Evolutionary conservation across 1,140 invertebrate species (phyloP), one percentile per base, ranked within the genome.

Genomic region (Paramacrobiotus metropolitanus): DNA sequence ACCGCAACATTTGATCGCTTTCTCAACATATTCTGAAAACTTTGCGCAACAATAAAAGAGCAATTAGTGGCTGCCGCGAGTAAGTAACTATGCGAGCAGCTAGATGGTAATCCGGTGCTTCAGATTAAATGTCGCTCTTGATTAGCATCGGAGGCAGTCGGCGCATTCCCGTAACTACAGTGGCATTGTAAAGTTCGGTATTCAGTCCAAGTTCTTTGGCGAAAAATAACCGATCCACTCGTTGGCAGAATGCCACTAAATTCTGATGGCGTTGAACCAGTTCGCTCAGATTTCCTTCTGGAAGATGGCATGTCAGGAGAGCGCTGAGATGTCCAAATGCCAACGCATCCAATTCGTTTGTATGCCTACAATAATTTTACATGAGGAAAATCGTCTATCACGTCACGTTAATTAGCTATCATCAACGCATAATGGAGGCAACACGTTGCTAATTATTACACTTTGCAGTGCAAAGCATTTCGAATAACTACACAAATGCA

Each of bases 291-390:
- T 78, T 76, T 67, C 80, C 83, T 62, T 82, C 82, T 0, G 87
- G 86, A 2, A 94, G 74, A 1, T 79, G 77, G 20, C 85, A 91
- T 4, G 89, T 92, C 20, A 95, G 73, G 62, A 97, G 81, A 0
- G 87, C 87, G 68, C 86, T 90, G n/a, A 96, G 75, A 72, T 97
- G 92, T 24, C 91, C 93, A 77, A 93, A 97, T 0, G 93, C 83
- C n/a, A 95, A 73, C 15, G 91, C 91, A 75, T 98, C 92, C 66
- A 96, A 71, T 72, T 95, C 88, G 24, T 87, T 93, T 1, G 90
- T 55, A 24, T 55, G 15, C 48, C 48, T 55, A 24, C 70, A 44
- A 70, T 72, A 68, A 48, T n/a, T n/a, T n/a, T n/a, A n/a, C n/a
- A n/a, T n/a, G n/a, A n/a, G n/a, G n/a, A n/a, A n/a, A n/a, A n/a